Evolutionary conservation across 2,797 vertebrate species (phyloP).

Genomic region (Scolopax rusticola): DNA sequence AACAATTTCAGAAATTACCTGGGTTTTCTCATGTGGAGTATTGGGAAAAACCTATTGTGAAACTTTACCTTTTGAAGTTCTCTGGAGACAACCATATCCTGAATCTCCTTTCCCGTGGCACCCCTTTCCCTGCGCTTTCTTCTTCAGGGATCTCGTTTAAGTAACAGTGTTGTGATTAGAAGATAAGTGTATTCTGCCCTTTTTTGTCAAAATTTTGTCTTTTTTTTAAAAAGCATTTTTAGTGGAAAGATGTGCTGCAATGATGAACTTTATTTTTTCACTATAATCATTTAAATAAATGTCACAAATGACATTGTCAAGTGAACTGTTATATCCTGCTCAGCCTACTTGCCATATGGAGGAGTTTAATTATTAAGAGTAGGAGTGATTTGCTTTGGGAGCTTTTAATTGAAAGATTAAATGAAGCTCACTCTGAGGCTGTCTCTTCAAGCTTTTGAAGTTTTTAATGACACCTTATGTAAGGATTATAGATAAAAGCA

Average conservation of each 20-base stretch:
- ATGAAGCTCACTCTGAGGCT: neutral
- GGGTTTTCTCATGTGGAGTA: neutral
- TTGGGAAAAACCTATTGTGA: neutral
- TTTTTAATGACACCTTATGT: slow-evolving; percentile 30
- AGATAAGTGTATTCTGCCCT: neutral
- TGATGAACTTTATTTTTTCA: slow-evolving; percentile 15
- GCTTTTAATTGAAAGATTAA: slow-evolving; percentile 65
- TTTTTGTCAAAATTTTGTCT: slow-evolving; percentile 15
- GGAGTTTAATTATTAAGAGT: slow-evolving; percentile 69
- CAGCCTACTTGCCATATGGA: slow-evolving; percentile 69
- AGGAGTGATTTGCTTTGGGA: slow-evolving; percentile 59
- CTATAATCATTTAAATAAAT: slow-evolving; percentile 7
- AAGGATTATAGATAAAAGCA: slow-evolving; percentile 1
- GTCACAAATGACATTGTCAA: slow-evolving; percentile 52
- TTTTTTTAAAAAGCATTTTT: neutral
- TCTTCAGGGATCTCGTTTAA: neutral
- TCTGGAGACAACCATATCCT: neutral
- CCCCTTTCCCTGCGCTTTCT: neutral
- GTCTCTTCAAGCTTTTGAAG: slow-evolving; percentile 23
- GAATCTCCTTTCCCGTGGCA: neutral
- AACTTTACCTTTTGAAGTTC: neutral
- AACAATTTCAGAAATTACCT: neutral
- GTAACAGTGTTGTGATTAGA: slow-evolving; percentile 17
- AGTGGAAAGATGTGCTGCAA: neutral
- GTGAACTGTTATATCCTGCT: slow-evolving; percentile 46